These are phyloP conservation scores for Limnephilus rhombicus DNA, from an alignment of 2,888 invertebrate genomes.

Conservation along the genomic window DNA sequence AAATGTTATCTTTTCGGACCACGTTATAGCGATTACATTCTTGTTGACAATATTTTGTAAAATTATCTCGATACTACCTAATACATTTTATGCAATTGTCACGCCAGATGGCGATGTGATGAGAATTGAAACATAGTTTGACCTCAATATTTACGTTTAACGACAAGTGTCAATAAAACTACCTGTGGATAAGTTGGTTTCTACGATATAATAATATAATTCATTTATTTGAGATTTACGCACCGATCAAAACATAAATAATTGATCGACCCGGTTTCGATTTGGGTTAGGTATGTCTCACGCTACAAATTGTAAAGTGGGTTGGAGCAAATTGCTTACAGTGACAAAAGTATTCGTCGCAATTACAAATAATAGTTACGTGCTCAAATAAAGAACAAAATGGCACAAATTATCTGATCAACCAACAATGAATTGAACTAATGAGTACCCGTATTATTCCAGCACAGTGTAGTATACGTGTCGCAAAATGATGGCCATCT, in stretches of 20 bases:
- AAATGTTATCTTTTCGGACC: constrained; percentile 9
- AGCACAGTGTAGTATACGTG: background rate
- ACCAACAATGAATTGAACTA: background rate
- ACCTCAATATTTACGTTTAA: background rate
- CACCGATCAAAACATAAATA: background rate
- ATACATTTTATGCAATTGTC: background rate
- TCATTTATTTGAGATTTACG: background rate
- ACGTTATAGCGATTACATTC: background rate
- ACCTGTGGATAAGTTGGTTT: background rate
- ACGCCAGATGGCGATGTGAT: background rate
- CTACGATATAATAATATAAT: background rate
- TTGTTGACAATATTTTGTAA: background rate
- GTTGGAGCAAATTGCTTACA: constrained; percentile 28
- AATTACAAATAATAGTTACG: constrained; percentile 20
- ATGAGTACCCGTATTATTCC: background rate
- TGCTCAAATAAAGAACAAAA: constrained; percentile 26
- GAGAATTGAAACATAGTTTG: background rate
- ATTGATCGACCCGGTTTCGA: constrained; percentile 22
- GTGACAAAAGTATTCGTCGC: constrained; percentile 16
- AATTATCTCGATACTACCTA: background rate
- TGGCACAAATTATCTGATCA: background rate
- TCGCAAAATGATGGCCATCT: background rate
- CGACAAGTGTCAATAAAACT: background rate
- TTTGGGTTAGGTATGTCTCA: background rate
- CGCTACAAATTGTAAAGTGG: background rate